phyloP scores from a whole-genome alignment of 1,140 invertebrate genomes.

The Limonius californicus region DNA sequence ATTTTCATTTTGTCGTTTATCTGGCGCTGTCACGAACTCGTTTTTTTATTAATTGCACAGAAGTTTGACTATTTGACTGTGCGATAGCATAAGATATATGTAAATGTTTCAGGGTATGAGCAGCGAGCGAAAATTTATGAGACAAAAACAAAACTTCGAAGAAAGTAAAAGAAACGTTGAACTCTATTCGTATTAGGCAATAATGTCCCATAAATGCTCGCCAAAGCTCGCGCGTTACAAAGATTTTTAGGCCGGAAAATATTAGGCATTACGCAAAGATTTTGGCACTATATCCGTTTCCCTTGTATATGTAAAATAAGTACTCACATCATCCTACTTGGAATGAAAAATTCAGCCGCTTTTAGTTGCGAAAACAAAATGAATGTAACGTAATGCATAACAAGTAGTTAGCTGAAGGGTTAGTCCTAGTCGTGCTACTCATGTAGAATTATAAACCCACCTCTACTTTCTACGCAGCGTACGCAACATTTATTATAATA shows the following conservation, averaged over 20 bases:
- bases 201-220: neutral
- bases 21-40: conserved; percentile 21
- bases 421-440: conserved; percentile 33
- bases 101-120: neutral
- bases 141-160: neutral
- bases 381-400: conserved; percentile 47
- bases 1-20: conserved; percentile 24
- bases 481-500: conserved; percentile 15
- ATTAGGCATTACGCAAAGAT: neutral
- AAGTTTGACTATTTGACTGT: neutral
- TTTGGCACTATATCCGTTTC: conserved; percentile 2
- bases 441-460: conserved; percentile 44
- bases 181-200: neutral
- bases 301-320: conserved; percentile 12
- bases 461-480: conserved; percentile 29
- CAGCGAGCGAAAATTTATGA: neutral
- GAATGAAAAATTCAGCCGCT: conserved; percentile 43
- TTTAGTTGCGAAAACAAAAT: conserved; percentile 45
- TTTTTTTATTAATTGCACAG: conserved; percentile 20
- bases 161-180: neutral
- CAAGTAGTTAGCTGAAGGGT: conserved; percentile 47
- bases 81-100: conserved; percentile 1
- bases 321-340: conserved; percentile 36
- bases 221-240: neutral
- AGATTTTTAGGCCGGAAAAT: neutral